Evolutionary conservation across 2,797 vertebrate genomes (phyloP), one percentile per base, ranked within the genome.

Genomic region (Echeneis naucrates): DNA sequence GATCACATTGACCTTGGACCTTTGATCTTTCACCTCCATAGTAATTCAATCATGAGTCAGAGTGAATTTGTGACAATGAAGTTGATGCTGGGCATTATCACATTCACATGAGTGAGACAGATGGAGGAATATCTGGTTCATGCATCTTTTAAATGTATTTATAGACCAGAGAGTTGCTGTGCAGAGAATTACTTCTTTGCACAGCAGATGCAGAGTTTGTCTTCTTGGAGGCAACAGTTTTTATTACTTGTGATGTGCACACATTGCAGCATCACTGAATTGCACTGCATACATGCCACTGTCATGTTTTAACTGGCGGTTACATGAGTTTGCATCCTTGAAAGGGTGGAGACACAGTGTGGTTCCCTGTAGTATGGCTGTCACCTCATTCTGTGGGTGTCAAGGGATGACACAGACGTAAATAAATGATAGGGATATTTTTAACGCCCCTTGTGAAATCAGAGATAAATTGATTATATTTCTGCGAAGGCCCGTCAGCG

Each of bases 401-500:
- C 75, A 42, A 19, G 74, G 65, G 74, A 79, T 16, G 72, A 87
- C 62, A 17, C 32, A 73, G 70, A 79, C 72, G 87, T 91, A 79
- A 91, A 90, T 89, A 89, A 88, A 76, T 87, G 76, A 92, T 82
- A 65, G 40, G 68, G 73, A 72, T 91, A 91, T 92, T 91, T 91
- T 92, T 87, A 91, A 85, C 72, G 63, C 78, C 70, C 78, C 73
- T 75, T 11, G n/a, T 84, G 81, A 88, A 91, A 89, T 89, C 83
- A 80, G 86, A 92, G 85, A 92, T 92, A 88, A 92, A 93, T 91
- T 82, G 85, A 89, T 92, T 89, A 88, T 58, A 79, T 88, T 89
- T 81, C 87, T 84, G 83, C 81, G 45, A 83, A 83, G 80, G 79
- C 85, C 83, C 79, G 76, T 89, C 84, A 86, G 81, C 75, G 64